phyloP scores from a whole-genome alignment of 2,888 invertebrate genomes.

The Lasioglossum leucozonium region DNA sequence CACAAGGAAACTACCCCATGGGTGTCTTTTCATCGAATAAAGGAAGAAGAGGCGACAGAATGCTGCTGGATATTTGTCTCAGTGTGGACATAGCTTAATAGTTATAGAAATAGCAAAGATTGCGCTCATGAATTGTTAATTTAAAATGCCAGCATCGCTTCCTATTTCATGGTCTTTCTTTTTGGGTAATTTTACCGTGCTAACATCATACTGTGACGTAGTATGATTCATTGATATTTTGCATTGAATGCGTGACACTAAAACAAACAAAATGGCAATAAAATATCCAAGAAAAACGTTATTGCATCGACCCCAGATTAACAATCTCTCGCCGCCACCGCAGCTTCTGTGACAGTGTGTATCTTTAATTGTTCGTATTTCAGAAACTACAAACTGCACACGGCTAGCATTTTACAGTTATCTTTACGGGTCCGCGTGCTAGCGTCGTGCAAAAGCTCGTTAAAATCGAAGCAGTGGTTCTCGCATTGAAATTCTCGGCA shows the following conservation, averaged over 20 bases:
- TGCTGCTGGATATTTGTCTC: neutral
- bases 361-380: neutral
- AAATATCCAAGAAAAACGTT: neutral
- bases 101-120: neutral
- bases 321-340: too few relatives aligned
- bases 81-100: too few relatives aligned
- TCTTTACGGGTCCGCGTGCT: neutral
- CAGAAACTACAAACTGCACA: neutral
- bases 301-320: neutral
- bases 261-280: neutral
- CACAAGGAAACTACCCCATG: too few relatives aligned
- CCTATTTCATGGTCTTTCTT: neutral
- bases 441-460: neutral
- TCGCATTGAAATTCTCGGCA: neutral
- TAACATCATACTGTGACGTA: neutral
- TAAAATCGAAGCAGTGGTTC: neutral
- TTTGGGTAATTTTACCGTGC: neutral
- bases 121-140: neutral
- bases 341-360: neutral
- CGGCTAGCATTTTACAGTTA: neutral
- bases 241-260: neutral
- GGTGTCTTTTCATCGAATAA: neutral
- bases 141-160: neutral
- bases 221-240: neutral
- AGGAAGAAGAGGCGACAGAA: neutral